Conservation (phyloP, 64 coral and sea anemone genomes). For the Montipora cactus region DNA sequence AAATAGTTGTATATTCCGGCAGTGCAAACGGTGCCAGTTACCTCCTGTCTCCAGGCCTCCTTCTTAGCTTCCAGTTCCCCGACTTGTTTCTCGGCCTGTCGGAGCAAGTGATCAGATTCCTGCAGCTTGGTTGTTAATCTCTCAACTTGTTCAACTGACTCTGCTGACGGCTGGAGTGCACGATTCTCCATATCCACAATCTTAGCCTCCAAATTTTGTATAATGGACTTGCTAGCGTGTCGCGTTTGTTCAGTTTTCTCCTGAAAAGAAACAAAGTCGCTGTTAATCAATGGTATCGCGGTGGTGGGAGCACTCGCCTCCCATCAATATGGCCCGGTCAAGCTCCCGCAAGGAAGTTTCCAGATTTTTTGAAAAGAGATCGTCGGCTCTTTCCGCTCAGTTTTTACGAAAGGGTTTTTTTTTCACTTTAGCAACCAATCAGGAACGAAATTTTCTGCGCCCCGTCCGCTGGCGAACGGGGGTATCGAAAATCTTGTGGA, state of each 20-base stretch:
- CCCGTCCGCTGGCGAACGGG: too few species aligned
- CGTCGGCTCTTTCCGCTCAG: too few species aligned
- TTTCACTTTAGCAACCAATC: too few species aligned
- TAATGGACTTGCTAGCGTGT: conserved; percentile 59
- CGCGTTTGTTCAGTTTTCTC: conserved; percentile 52
- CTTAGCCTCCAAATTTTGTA: conserved; percentile 69
- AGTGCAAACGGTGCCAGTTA: neutral
- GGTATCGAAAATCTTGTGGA: too few species aligned
- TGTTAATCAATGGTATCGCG: too few species aligned
- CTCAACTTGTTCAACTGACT: conserved; percentile 42
- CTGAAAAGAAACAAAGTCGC: conserved; percentile 16
- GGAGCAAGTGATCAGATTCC: conserved; percentile 16
- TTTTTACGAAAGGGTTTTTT: too few species aligned
- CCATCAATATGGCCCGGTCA: too few species aligned
- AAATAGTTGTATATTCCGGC: too few species aligned
- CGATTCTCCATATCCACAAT: conserved; percentile 67
- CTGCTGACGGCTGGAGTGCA: conserved; percentile 23
- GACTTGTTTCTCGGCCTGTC: conserved; percentile 37
- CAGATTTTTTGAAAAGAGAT: too few species aligned
- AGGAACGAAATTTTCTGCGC: too few species aligned
- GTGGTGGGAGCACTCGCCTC: too few species aligned
- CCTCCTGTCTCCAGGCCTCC: conserved; percentile 65
- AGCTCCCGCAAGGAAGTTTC: too few species aligned
- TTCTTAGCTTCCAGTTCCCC: conserved; percentile 68
- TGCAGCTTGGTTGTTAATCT: conserved; percentile 53